Evolutionary conservation across 1,140 invertebrate species (phyloP).

Genomic region (Matsumurasca onukii): DNA sequence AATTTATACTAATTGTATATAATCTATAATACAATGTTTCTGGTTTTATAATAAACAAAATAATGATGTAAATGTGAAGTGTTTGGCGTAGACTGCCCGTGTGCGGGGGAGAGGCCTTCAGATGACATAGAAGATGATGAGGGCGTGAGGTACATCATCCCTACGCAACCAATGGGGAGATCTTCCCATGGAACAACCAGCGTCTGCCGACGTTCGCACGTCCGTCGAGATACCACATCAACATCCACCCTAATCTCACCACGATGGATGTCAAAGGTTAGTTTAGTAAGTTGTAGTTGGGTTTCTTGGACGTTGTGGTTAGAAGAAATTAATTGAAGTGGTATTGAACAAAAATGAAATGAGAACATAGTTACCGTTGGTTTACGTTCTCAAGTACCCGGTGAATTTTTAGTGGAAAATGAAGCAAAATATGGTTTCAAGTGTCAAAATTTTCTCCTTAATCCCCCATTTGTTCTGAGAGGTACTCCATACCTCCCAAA

Average conservation of each 20-base stretch:
- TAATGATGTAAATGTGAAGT: too few species aligned
- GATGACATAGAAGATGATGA: constrained; percentile 61
- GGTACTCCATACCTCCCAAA: too few species aligned
- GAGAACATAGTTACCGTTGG: too few species aligned
- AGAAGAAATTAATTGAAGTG: background rate
- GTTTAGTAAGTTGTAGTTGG: background rate
- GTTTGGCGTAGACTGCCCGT: constrained; percentile 75
- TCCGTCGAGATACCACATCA: constrained; percentile 85
- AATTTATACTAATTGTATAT: too few species aligned
- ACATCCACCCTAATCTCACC: constrained; percentile 91
- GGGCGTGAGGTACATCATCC: constrained; percentile 52
- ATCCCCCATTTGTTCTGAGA: too few species aligned
- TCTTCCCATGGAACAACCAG: constrained; percentile 88
- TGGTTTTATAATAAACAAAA: too few species aligned
- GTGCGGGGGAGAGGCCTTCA: constrained; percentile 65
- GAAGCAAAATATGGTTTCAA: too few species aligned
- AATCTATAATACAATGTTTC: too few species aligned
- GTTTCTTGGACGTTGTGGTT: background rate
- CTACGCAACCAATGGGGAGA: constrained; percentile 69
- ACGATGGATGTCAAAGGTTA: constrained; percentile 83
- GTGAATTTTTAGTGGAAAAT: too few species aligned
- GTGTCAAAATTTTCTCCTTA: too few species aligned
- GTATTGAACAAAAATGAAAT: background rate
- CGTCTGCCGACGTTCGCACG: constrained; percentile 77
- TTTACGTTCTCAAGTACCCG: too few species aligned